Evolutionary conservation across 2,888 invertebrate genomes (phyloP), one percentile per base, ranked within the genome.

Genomic region (Silvanus unidentatus): DNA sequence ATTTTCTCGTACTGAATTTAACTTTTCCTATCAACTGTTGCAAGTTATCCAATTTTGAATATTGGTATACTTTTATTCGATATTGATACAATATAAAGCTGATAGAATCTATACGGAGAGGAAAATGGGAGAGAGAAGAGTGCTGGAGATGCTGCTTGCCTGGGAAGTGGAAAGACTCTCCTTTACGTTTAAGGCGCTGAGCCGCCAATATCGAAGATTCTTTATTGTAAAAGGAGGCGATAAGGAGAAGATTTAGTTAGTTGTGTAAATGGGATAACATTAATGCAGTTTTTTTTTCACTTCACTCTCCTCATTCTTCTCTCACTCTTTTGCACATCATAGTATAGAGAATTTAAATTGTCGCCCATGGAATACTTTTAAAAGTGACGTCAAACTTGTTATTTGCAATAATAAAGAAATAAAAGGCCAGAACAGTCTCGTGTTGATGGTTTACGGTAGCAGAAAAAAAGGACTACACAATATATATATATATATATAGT

Each of bases 1-100:
- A 54, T 55, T 57, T 53, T 52, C 51, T 45, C 49, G 43, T 43
- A 54, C 42, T 47, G 50, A 60, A 59, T 60, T 58, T 57, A 60
- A 60, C 57, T 60, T 63, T 62, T 60, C 59, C 58, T 55, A 64
- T 64, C 62, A 58, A 60, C 61, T 58, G 62, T 61, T 61, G 62
- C 60, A 53, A 63, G 60, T 63, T 63, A 64, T 63, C 63, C 63
- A 64, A 64, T 64, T 64, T 63, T 60, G 59, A 57, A 63, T 62
- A 63, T 64, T 60, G 62, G 55, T 44, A 44, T 47, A 48, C 55
- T 52, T 49, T 53, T 53, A 58, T 57, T 57, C 58, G 57, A 55
- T 60, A 58, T 59, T 58, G 60, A 58, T 57, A 58, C 55, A 57
- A 59, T 57, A 58, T 59, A 53, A 59, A 55, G 47, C 51, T 50